Conservation (phyloP, 2,888 invertebrate species). For the Tridacna crocea region DNA sequence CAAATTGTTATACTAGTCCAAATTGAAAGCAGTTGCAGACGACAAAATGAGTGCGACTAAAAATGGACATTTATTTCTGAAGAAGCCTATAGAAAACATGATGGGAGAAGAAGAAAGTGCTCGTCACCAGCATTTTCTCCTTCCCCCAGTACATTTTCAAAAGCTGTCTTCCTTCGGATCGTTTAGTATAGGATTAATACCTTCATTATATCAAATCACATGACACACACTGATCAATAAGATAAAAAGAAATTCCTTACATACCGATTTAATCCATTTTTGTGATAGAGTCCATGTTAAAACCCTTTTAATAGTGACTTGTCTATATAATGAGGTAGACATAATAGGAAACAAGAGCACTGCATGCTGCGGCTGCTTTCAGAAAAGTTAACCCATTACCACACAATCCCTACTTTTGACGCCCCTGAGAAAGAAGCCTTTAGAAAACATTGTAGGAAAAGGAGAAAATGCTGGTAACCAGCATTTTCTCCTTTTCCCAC, state of each 20-base stretch:
- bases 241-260: constrained; percentile 16
- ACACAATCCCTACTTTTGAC: no score
- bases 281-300: background rate
- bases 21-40: no score
- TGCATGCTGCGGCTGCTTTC: no score
- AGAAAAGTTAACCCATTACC: background rate
- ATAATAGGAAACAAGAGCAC: background rate
- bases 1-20: no score
- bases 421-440: no score
- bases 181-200: no score
- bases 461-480: background rate
- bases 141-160: background rate
- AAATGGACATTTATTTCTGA: no score
- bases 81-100: no score
- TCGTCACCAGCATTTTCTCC: background rate
- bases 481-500: background rate
- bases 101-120: no score
- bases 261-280: constrained; percentile 21
- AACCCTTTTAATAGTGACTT: background rate
- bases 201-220: background rate
- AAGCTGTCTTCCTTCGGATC: background rate
- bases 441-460: background rate
- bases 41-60: no score
- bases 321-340: background rate
- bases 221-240: background rate